Conservation (phyloP, 2,113 vertebrate genomes). For the Arvicanthis niloticus region DNA sequence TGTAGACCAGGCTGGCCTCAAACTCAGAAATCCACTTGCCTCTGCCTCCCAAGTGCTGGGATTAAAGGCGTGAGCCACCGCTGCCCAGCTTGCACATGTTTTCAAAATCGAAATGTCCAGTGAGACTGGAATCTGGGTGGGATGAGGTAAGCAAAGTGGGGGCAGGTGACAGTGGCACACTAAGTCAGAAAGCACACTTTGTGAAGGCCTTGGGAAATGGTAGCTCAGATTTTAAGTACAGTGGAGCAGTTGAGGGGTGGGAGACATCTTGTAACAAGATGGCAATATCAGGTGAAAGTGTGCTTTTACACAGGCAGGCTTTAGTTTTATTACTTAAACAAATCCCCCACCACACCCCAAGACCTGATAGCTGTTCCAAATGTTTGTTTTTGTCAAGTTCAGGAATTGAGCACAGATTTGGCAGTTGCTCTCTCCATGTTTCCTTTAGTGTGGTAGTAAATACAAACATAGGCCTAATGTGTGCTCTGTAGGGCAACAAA, state of each 20-base stretch:
- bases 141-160: background rate
- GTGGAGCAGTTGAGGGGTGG: background rate
- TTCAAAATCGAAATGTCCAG: background rate
- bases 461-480: background rate
- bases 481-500: background rate
- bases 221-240: background rate
- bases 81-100: background rate
- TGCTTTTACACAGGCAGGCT: background rate
- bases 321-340: background rate
- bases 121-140: background rate
- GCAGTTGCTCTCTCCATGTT: background rate
- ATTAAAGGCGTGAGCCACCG: too few species aligned
- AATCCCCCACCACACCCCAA: background rate
- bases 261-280: background rate
- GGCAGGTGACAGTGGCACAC: background rate
- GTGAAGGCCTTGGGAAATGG: background rate
- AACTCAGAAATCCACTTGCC: too few species aligned
- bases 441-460: background rate
- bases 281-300: background rate
- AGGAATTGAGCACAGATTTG: background rate
- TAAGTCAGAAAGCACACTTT: background rate
- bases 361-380: background rate
- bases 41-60: too few species aligned
- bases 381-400: constrained; percentile 43
- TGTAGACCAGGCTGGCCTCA: too few species aligned